phyloP scores from a whole-genome alignment of 2,113 vertebrate species.

The Irena cyanogastra region DNA sequence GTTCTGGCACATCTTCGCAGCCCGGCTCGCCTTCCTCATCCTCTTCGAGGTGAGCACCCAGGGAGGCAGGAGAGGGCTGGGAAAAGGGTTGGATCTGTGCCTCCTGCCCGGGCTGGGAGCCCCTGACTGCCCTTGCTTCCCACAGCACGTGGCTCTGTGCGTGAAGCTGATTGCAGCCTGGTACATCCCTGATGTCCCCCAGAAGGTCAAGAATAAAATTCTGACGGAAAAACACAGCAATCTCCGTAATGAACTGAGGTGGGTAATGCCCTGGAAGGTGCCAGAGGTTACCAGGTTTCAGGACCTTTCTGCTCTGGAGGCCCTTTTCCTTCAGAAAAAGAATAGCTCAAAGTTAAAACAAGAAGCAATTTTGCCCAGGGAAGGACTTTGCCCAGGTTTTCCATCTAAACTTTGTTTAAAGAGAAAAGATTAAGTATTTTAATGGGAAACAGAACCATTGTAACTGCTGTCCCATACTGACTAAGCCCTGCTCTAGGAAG shows the following conservation, averaged over 20 bases:
- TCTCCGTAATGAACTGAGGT: constrained; percentile 72
- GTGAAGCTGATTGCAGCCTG: constrained; percentile 87
- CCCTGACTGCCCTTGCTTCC: background rate
- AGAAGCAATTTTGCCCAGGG: background rate
- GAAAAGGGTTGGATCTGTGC: background rate
- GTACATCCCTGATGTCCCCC: constrained; percentile 84
- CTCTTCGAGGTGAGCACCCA: constrained; percentile 79
- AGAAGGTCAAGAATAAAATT: constrained; percentile 73
- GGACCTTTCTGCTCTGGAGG: background rate
- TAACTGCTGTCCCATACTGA: fast-evolving
- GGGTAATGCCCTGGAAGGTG: background rate
- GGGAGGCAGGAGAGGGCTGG: background rate
- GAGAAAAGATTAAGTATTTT: background rate
- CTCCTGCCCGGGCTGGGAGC: fast-evolving
- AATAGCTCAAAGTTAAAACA: background rate
- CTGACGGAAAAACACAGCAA: constrained; percentile 70
- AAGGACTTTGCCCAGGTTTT: background rate
- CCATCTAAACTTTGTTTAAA: background rate
- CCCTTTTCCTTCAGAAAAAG: background rate
- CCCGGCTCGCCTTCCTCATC: constrained; percentile 88
- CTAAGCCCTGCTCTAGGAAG: background rate
- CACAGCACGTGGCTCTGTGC: constrained; percentile 85
- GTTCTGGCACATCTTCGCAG: constrained; percentile 88
- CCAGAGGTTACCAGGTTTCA: background rate
- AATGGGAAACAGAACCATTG: background rate